Percentiles rank a stretch among this genome's conserved stretches.
Evolutionary conservation across 2,113 vertebrate genomes (phyloP).

Genomic region (human (Homo sapiens)): GRCh38 chr17:38326501-38327000

Average conservation of each 20-base stretch:
- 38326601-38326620: not conserved
- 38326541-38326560: slow-evolving; percentile 11
- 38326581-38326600: slow-evolving; percentile 44
- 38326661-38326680: slow-evolving; percentile 35
- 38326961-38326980: not conserved
- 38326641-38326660: slow-evolving; percentile 80
- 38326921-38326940: not conserved
- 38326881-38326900: slow-evolving; percentile 78
- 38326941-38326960: not conserved
- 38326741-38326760: not conserved
- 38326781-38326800: not conserved
- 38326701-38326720: slow-evolving; percentile 5
- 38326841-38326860: slow-evolving; percentile 79
- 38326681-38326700: accelerated
- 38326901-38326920: slow-evolving; percentile 74
- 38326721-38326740: slow-evolving; percentile 60
- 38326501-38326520: not conserved
- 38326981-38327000: not conserved
- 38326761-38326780: accelerated
- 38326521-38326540: not conserved
- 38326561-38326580: slow-evolving; percentile 49
- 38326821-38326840: slow-evolving; percentile 13
- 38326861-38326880: not conserved
- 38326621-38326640: not conserved
- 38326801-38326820: accelerated